phyloP scores from a whole-genome alignment of 2,113 vertebrate species.

The Misgurnus anguillicaudatus region DNA sequence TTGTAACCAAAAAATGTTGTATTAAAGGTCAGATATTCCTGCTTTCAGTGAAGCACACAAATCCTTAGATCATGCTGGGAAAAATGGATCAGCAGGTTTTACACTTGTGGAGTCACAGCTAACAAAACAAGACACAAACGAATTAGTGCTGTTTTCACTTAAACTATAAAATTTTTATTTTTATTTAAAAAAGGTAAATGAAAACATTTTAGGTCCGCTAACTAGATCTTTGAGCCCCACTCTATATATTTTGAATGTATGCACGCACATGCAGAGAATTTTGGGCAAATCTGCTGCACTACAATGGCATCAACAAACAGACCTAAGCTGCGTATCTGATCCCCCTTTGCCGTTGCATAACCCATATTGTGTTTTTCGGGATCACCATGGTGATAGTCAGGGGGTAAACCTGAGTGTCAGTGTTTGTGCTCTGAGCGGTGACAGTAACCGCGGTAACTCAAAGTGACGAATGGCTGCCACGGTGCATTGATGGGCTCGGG shows the following conservation, averaged over 20 bases:
- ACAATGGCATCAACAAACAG: conserved; percentile 25
- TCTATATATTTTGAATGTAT: not conserved
- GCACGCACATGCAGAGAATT: not conserved
- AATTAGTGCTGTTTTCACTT: no score
- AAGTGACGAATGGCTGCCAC: conserved; percentile 67
- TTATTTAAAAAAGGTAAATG: no score
- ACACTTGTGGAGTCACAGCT: no score
- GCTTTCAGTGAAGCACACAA: no score
- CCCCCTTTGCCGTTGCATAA: conserved; percentile 64
- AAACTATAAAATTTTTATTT: no score
- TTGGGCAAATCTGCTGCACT: conserved; percentile 31
- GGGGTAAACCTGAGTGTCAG: conserved; percentile 44
- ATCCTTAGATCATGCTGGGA: no score
- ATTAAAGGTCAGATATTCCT: no score
- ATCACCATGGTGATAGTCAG: conserved; percentile 24
- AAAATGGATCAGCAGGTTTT: no score
- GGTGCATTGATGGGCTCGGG: conserved; percentile 65
- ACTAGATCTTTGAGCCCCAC: not conserved
- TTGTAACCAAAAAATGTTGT: no score
- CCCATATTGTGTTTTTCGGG: conserved; percentile 46
- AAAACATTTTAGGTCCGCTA: no score
- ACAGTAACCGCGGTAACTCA: conserved; percentile 61
- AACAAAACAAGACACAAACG: no score
- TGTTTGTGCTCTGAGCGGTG: conserved; percentile 55
- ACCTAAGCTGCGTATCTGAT: conserved; percentile 30